These are phyloP conservation scores for Volucella inanis DNA, from an alignment of 2,888 invertebrate genomes.

Conservation along the genomic window DNA sequence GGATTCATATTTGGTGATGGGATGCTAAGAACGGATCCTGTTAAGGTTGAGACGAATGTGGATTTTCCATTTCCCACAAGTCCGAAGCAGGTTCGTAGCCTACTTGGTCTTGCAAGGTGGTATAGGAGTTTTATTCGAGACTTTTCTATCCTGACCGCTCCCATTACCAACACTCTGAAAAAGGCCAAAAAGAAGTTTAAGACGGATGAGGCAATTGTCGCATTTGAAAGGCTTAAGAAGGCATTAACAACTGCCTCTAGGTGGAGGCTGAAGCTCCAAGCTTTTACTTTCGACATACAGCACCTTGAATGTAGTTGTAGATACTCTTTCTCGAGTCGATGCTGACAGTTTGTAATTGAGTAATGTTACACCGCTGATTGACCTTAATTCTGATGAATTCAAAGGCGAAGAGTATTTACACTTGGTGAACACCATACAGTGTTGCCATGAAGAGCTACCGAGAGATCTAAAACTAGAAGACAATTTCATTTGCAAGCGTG, in stretches of 20 bases:
- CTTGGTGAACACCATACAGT: neutral
- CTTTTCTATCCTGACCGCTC: slow-evolving; percentile 42
- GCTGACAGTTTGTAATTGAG: neutral
- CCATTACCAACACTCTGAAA: slow-evolving; percentile 36
- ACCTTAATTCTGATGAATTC: slow-evolving; percentile 22
- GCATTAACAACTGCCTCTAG: slow-evolving; percentile 18
- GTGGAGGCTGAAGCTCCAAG: slow-evolving; percentile 62
- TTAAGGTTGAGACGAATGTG: no score
- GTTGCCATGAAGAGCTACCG: no score
- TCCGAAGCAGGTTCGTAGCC: slow-evolving; percentile 57
- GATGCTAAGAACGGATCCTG: no score
- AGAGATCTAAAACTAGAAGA: no score
- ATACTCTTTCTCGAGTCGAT: slow-evolving; percentile 1
- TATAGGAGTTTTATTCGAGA: slow-evolving; percentile 61
- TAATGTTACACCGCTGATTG: slow-evolving; percentile 1
- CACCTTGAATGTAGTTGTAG: slow-evolving; percentile 59
- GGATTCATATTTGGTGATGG: no score
- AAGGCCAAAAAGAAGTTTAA: slow-evolving; percentile 22
- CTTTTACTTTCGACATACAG: slow-evolving; percentile 65
- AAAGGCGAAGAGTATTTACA: neutral
- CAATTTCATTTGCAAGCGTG: no score
- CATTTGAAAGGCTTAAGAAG: slow-evolving; percentile 52
- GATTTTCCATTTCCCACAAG: no score
- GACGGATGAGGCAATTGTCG: slow-evolving; percentile 13
- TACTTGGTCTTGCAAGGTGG: slow-evolving; percentile 65